Evolutionary conservation across 1,140 invertebrate genomes (phyloP), one percentile per base, ranked within the genome.

Genomic region (Papilio polyxenes): DNA sequence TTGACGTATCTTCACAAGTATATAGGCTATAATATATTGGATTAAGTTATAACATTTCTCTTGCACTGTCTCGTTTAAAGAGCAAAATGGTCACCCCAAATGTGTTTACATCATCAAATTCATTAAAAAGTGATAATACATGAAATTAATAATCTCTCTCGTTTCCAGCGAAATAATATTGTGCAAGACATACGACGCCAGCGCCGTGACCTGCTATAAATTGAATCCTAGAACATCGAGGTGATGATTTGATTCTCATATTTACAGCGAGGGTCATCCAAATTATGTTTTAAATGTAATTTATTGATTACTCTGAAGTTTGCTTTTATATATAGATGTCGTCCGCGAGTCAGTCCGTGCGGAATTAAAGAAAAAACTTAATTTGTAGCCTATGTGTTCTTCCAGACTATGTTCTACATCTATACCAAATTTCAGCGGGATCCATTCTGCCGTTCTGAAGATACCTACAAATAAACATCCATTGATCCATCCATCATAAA

Each of bases 101-200:
- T 17, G 4, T 15, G 3, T 6, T 72, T 31, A 59, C 13, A 65
- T 65, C 15, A 37, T 31, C 3, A 10, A 10, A 65, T 13, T 65
- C 23, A 65, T 65, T 65, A 31, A 65, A 65, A 65, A 65, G 62
- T 31, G 11, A 65, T 37, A 31, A 65, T 13, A 59, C 3, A 59
- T 59, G 56, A n/a, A 53, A 53, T 53, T 53, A 53, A n/a, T 17
- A 17, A 8, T n/a, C n/a, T n/a, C 65, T 11, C 31, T 72, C 65
- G 31, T 37, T 40, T 69, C 31, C 13, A 40, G 13, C 13, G 11
- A 72, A 40, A 23, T 62, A 23, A 72, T 72, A 72, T 72, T 72
- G 51, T 56, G 49, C 31, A 15, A 84, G 77, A 84, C 82, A 82
- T 82, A 82, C 75, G 78, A 81, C 48, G 31, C 31, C 10, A 7